A percentile compares a stretch with the other conserved stretches of the same genome.
Evolutionary conservation across 2,888 invertebrate genomes (phyloP).

Genomic region (Saturnia pavonia): DNA sequence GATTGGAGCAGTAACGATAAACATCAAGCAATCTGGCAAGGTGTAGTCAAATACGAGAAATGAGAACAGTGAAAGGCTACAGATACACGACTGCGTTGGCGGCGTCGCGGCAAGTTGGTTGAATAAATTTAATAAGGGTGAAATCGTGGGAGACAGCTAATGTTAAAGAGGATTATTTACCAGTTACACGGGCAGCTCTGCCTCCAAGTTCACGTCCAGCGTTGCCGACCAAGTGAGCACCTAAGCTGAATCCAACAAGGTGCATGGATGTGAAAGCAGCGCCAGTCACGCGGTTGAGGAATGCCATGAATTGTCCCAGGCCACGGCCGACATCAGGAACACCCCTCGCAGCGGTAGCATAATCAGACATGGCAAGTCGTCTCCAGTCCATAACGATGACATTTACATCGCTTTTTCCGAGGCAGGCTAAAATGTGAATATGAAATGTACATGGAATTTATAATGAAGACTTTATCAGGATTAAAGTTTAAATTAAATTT

Average conservation of each 20-base stretch:
- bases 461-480: too few relatives aligned
- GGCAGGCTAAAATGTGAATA: constrained; percentile 35
- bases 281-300: constrained; percentile 40
- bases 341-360: constrained; percentile 45
- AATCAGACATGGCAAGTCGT: constrained; percentile 43
- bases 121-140: too few relatives aligned
- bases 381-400: constrained; percentile 59
- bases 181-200: constrained; percentile 49
- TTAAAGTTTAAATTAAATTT: constrained; percentile 30
- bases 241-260: constrained; percentile 56
- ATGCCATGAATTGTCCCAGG: constrained; percentile 51
- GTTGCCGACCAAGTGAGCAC: constrained; percentile 56
- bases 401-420: constrained; percentile 44
- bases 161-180: constrained; percentile 32
- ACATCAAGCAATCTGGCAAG: too few relatives aligned
- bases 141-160: too few relatives aligned
- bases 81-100: too few relatives aligned
- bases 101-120: too few relatives aligned
- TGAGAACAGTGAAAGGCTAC: too few relatives aligned
- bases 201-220: constrained; percentile 48
- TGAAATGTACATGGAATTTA: constrained; percentile 14
- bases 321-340: constrained; percentile 51
- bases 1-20: too few relatives aligned
- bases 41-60: too few relatives aligned
- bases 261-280: constrained; percentile 43